Conservation (phyloP, 37 sponge, comb jelly and placozoan genomes). For the Halichondria panicea region DNA sequence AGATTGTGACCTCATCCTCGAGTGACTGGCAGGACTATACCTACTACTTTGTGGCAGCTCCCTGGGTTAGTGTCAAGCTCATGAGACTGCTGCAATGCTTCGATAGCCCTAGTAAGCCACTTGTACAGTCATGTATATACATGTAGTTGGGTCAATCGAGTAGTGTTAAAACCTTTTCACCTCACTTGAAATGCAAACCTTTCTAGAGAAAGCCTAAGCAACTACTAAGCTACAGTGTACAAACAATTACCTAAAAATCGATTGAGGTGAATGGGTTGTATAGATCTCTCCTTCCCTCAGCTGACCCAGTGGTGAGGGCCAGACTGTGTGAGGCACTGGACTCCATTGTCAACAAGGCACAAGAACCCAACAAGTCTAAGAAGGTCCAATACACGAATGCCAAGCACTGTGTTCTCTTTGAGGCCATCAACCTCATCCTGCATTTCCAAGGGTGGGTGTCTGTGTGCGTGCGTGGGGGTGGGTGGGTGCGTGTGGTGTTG, state of each 20-base stretch:
- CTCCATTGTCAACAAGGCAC: constrained; percentile 80
- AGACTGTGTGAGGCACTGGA: constrained; percentile 87
- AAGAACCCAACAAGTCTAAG: constrained; percentile 92
- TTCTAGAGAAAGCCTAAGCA: too few species aligned
- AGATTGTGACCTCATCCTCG: constrained; percentile 73
- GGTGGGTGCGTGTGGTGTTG: not conserved
- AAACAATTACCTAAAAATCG: not conserved
- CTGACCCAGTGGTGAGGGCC: constrained; percentile 66
- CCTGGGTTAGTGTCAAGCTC: constrained; percentile 93
- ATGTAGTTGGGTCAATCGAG: not conserved
- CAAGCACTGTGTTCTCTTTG: constrained; percentile 94
- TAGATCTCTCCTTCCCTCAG: constrained; percentile 12
- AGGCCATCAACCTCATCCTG: constrained; percentile 92
- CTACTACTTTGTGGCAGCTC: constrained; percentile 96
- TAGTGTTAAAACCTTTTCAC: too few species aligned
- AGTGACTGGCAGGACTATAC: constrained; percentile 92
- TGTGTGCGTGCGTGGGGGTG: not conserved
- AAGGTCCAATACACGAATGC: constrained; percentile 95
- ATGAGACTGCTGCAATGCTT: constrained; percentile 83
- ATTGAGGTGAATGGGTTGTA: too few species aligned
- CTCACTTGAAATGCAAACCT: too few species aligned
- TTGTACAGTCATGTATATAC: not conserved
- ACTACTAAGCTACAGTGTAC: not conserved
- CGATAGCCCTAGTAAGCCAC: constrained; percentile 59
- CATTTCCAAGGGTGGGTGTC: constrained; percentile 83